Percentiles rank a stretch among this genome's conserved stretches.
Evolutionary conservation across 2,888 invertebrate species (phyloP).

Genomic region (Drosophila suboccidentalis): DNA sequence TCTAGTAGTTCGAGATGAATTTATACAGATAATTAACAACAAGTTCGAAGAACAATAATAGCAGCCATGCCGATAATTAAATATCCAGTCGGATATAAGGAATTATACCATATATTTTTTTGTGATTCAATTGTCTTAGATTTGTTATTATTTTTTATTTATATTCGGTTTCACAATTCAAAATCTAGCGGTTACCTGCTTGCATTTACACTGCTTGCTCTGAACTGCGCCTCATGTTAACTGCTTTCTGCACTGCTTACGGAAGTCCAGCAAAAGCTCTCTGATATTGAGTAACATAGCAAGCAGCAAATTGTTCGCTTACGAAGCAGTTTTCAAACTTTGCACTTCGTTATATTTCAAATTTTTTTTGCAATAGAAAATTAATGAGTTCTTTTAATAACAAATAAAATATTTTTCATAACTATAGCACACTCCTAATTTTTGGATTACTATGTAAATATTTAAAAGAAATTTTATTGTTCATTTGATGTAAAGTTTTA

Average conservation of each 20-base stretch:
- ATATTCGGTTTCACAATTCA: background rate
- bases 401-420: too few species aligned
- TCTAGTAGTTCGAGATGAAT: background rate
- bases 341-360: background rate
- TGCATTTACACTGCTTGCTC: background rate
- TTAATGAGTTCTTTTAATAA: too few species aligned
- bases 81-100: too few species aligned
- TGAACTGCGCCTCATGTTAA: background rate
- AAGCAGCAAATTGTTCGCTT: background rate
- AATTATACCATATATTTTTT: background rate
- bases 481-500: constrained; percentile 31
- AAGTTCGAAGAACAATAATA: too few species aligned
- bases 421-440: background rate
- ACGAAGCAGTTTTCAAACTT: background rate
- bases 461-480: background rate
- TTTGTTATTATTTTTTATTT: background rate
- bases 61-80: too few species aligned
- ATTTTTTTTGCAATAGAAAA: background rate
- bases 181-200: background rate
- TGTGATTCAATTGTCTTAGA: background rate
- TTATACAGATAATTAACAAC: background rate
- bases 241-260: constrained; percentile 20
- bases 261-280: background rate
- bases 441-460: background rate
- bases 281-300: background rate